Percentiles rank a stretch among this genome's conserved stretches.
These are phyloP conservation scores for Carettochelys insculpta DNA, from an alignment of 2,113 vertebrate genomes.

Conservation along the genomic window DNA sequence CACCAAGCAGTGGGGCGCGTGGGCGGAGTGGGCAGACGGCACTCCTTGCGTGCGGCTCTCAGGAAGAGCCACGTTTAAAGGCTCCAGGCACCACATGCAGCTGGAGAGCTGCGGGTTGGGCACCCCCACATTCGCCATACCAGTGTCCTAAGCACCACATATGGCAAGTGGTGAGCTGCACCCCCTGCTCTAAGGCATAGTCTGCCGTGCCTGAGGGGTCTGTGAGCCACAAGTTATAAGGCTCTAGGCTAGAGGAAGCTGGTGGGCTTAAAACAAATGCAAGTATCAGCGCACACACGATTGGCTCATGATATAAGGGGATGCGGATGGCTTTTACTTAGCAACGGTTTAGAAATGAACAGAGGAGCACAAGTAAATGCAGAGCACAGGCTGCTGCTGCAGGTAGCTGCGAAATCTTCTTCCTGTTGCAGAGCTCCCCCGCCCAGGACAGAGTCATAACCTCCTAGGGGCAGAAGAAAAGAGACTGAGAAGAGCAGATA, in stretches of 20 bases:
- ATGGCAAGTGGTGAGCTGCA: too few species aligned
- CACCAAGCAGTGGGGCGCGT: too few species aligned
- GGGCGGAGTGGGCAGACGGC: too few species aligned
- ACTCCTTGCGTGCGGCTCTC: too few species aligned
- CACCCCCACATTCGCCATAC: too few species aligned
- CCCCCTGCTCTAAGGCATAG: too few species aligned
- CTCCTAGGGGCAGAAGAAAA: background rate
- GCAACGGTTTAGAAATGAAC: too few species aligned
- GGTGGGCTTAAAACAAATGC: background rate
- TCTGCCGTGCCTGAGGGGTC: background rate
- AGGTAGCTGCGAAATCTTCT: background rate
- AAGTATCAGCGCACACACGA: background rate
- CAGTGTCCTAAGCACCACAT: too few species aligned
- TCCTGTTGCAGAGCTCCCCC: background rate
- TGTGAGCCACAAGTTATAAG: background rate
- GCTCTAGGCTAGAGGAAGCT: background rate
- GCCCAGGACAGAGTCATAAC: background rate
- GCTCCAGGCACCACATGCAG: too few species aligned
- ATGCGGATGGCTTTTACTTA: background rate
- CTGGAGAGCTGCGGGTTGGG: too few species aligned
- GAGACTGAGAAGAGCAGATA: background rate
- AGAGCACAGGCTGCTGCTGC: background rate
- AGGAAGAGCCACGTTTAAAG: too few species aligned
- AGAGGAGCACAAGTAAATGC: background rate
- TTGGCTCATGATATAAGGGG: background rate